Percentiles rank a stretch among this genome's conserved stretches.
phyloP scores from a whole-genome alignment of 2,888 invertebrate genomes.

The Blastobasis adustella region DNA sequence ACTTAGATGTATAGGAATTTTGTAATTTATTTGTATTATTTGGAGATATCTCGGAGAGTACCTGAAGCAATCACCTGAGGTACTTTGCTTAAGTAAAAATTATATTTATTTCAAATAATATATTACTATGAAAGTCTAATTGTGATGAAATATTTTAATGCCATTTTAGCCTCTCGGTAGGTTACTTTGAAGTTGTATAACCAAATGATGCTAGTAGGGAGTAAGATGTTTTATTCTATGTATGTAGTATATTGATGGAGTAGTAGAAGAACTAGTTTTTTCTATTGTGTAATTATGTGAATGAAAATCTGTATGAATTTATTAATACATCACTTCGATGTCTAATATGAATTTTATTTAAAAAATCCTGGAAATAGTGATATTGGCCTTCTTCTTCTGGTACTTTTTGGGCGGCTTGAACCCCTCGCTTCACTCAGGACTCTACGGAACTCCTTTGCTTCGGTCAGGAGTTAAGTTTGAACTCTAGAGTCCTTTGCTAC shows the following conservation, averaged over 20 bases:
- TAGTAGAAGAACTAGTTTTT: conserved; percentile 63
- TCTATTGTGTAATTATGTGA: conserved; percentile 60
- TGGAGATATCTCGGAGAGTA: conserved; percentile 15
- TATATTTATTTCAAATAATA: conserved; percentile 51
- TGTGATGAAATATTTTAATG: conserved; percentile 69
- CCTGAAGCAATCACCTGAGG: conserved; percentile 15
- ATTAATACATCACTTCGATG: conserved; percentile 69
- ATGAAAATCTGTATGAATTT: conserved; percentile 67
- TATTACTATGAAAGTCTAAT: conserved; percentile 43
- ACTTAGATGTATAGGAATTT: conserved; percentile 8
- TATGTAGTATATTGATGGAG: conserved; percentile 39
- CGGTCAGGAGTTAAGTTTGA: too few species aligned
- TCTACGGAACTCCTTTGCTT: too few species aligned
- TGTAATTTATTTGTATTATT: conserved; percentile 2
- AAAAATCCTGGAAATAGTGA: too few species aligned
- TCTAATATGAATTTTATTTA: conserved; percentile 18
- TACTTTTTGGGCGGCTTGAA: too few species aligned
- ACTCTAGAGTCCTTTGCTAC: too few species aligned
- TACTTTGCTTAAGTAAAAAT: conserved; percentile 19
- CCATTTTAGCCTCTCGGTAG: conserved; percentile 67
- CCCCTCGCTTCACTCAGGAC: too few species aligned
- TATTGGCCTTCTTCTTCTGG: too few species aligned
- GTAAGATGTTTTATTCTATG: conserved; percentile 65
- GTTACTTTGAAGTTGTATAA: conserved; percentile 64
- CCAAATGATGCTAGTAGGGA: conserved; percentile 68